These are phyloP conservation scores for Neopelma chrysocephalum DNA, from an alignment of 2,797 vertebrate species.

Conservation along the genomic window DNA sequence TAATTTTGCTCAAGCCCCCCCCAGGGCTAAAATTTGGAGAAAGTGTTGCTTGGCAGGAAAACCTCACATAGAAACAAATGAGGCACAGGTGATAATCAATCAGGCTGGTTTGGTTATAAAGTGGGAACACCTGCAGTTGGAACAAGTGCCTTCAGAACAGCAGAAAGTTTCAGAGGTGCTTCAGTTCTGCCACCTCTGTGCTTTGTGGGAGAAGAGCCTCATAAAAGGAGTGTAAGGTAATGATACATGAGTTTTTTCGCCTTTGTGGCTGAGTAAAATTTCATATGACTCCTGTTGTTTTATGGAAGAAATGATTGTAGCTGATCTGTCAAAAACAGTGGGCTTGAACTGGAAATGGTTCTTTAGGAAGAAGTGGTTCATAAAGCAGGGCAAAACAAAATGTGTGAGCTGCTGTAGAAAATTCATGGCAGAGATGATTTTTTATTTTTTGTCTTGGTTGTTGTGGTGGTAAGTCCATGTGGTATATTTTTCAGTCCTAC, in stretches of 20 bases:
- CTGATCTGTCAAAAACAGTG: rapidly evolving
- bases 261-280: background rate
- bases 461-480: background rate
- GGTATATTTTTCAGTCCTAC: background rate
- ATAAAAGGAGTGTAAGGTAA: no score
- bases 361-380: background rate
- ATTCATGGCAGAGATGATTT: no score
- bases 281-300: background rate
- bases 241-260: background rate
- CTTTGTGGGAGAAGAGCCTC: background rate
- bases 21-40: background rate
- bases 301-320: background rate
- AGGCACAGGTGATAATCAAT: background rate
- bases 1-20: background rate
- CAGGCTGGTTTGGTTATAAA: background rate
- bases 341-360: background rate
- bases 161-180: background rate
- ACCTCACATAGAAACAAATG: background rate
- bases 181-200: rapidly evolving
- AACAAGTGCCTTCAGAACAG: background rate
- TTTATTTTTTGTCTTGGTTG: background rate
- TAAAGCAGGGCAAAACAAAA: background rate
- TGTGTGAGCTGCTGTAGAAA: background rate
- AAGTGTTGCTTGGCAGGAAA: background rate
- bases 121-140: background rate